A percentile compares a stretch with the other conserved stretches of the same genome.
phyloP scores from a whole-genome alignment of 2,113 vertebrate species.

The Polyodon spathula region DNA sequence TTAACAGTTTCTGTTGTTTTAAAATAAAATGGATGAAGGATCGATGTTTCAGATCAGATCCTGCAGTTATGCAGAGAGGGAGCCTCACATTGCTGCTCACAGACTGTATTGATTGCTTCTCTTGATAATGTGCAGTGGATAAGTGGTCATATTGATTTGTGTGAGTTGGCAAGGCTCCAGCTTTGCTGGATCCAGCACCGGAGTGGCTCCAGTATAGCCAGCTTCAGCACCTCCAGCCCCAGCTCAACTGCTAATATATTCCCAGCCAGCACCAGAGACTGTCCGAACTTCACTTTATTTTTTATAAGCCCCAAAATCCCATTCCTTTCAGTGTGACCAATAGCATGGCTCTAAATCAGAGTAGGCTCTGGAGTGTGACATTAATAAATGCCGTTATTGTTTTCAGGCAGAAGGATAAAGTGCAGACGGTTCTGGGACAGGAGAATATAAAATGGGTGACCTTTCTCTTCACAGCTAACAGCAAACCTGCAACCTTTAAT shows the following conservation, averaged over 20 bases:
- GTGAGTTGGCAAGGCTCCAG: not conserved
- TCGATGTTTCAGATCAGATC: not conserved
- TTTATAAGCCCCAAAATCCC: slow-evolving; percentile 4
- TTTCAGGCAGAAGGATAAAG: slow-evolving; percentile 11
- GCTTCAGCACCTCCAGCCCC: too few relatives aligned
- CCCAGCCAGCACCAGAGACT: too few relatives aligned
- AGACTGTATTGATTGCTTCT: not conserved
- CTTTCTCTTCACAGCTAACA: not conserved
- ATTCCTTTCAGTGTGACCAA: slow-evolving; percentile 1
- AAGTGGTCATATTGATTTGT: not conserved
- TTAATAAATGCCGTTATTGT: slow-evolving; percentile 12
- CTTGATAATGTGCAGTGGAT: not conserved
- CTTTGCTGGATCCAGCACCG: not conserved
- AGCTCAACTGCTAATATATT: too few relatives aligned
- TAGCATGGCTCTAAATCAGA: not conserved
- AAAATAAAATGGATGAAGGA: too few relatives aligned
- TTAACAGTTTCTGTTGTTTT: not conserved
- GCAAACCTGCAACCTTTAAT: slow-evolving; percentile 5
- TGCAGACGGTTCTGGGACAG: not conserved
- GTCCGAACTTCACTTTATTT: not conserved
- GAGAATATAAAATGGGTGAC: slow-evolving; percentile 1
- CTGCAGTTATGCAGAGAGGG: not conserved
- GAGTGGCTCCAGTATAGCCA: not conserved
- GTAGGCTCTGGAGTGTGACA: slow-evolving; percentile 7
- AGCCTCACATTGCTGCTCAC: not conserved